Evolutionary conservation across 92 coral and sea anemone genomes (phyloP).

Genomic region (Pocillopora meandrina): DNA sequence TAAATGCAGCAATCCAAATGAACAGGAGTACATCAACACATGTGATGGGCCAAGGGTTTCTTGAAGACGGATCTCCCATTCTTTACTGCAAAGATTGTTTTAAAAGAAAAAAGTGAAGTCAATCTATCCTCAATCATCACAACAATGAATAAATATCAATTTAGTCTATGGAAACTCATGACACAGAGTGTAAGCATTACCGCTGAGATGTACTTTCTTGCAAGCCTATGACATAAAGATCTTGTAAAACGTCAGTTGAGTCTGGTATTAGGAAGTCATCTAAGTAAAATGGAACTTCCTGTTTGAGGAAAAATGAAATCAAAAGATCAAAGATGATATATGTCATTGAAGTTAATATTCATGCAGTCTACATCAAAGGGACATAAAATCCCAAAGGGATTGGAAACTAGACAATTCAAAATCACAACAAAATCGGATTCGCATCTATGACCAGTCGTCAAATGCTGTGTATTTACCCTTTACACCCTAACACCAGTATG

Average conservation of each 20-base stretch:
- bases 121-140: background rate
- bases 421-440: no score
- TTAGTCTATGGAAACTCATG: background rate
- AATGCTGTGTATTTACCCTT: no score
- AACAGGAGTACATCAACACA: slow-evolving; percentile 84
- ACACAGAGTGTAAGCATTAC: slow-evolving; percentile 21
- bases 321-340: no score
- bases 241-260: slow-evolving; percentile 78
- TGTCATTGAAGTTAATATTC: no score
- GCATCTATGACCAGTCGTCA: no score
- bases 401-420: no score
- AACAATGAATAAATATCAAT: background rate
- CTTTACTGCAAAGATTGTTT: slow-evolving; percentile 64
- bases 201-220: slow-evolving; percentile 90
- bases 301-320: background rate
- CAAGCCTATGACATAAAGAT: slow-evolving; percentile 89
- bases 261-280: slow-evolving; percentile 94
- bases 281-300: slow-evolving; percentile 89
- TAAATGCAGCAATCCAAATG: slow-evolving; percentile 93
- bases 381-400: no score
- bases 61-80: slow-evolving; percentile 92
- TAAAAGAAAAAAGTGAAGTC: background rate
- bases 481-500: no score
- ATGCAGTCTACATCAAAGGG: no score
- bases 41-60: slow-evolving; percentile 96